These are phyloP conservation scores for Acanthaster planci DNA, from an alignment of 35 echinoderm and acorn worm species.

Conservation along the genomic window DNA sequence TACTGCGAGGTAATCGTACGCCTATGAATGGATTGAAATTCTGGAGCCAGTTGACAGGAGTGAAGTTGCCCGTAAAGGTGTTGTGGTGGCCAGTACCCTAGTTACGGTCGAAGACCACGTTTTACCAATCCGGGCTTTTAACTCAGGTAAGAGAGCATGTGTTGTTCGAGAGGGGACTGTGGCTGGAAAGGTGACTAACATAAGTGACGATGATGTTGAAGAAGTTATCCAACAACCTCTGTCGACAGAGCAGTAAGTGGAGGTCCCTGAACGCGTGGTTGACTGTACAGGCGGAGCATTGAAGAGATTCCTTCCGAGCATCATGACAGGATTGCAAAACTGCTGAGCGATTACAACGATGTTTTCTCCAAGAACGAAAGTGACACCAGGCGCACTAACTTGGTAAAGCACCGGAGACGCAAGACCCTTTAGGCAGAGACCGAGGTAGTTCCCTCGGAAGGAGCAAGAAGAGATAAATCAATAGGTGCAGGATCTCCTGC, in stretches of 20 bases:
- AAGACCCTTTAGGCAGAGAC: neutral
- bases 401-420: no score
- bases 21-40: neutral
- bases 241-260: no score
- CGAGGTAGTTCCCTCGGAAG: neutral
- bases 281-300: conserved; percentile 4
- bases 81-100: neutral
- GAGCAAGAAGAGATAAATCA: no score
- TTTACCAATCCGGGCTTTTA: neutral
- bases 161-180: neutral
- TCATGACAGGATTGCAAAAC: neutral
- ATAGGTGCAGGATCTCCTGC: no score
- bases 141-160: neutral
- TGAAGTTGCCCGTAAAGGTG: neutral
- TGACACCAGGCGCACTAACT: neutral
- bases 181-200: no score
- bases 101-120: neutral
- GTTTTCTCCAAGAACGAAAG: conserved; percentile 7
- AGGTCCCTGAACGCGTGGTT: neutral
- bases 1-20: neutral
- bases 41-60: conserved; percentile 12
- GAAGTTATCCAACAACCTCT: no score
- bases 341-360: conserved; percentile 4
- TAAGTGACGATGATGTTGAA: no score
- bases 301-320: neutral